phyloP scores from a whole-genome alignment of 2,113 vertebrate species.

The Rana temporaria region DNA sequence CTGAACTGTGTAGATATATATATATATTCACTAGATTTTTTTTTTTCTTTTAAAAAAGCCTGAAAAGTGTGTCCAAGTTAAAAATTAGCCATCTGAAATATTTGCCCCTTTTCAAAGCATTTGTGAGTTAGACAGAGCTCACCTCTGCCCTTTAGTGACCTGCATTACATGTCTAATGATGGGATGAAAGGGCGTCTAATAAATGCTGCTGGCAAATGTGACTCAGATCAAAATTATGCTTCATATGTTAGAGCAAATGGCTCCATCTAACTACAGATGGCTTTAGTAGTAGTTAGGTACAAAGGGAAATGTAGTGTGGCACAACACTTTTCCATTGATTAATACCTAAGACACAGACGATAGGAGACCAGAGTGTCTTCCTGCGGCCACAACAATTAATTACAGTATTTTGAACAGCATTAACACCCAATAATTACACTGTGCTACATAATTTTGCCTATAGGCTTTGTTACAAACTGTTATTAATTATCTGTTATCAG shows the following conservation, averaged over 20 bases:
- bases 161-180: conserved; percentile 3
- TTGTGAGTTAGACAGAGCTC: background rate
- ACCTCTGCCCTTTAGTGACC: conserved; percentile 1
- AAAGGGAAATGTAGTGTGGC: background rate
- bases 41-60: too few species aligned
- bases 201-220: conserved; percentile 14
- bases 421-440: conserved; percentile 24
- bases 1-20: too few species aligned
- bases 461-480: background rate
- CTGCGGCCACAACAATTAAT: background rate
- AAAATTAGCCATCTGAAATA: background rate
- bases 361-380: background rate
- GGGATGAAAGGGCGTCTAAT: conserved; percentile 9
- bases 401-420: background rate
- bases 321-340: background rate
- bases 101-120: background rate
- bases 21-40: too few species aligned
- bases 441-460: background rate
- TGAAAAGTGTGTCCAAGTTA: too few species aligned
- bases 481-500: background rate
- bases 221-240: conserved; percentile 20
- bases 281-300: conserved; percentile 10
- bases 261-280: background rate
- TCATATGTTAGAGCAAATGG: background rate
- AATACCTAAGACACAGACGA: background rate